A percentile compares a stretch with the other conserved stretches of the same genome.
Evolutionary conservation across 2,113 vertebrate genomes (phyloP).

Genomic region (Notiomystis cincta): DNA sequence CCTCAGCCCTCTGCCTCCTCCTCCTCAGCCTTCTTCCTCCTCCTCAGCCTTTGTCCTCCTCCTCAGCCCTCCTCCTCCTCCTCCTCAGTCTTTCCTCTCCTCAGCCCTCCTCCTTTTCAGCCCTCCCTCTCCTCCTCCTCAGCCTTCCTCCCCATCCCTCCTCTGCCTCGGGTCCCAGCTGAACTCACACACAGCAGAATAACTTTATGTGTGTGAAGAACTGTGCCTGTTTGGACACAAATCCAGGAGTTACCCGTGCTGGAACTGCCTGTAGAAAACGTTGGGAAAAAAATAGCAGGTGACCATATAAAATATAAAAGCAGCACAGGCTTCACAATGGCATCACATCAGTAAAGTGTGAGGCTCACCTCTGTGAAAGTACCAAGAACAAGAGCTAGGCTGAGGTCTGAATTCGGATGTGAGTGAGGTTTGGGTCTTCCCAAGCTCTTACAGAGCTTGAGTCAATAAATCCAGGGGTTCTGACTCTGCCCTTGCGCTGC

Average conservation of each 20-base stretch:
- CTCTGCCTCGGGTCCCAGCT: not conserved
- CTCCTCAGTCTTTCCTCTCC: too few relatives aligned
- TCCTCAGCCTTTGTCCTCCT: not conserved
- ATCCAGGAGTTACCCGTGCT: too few relatives aligned
- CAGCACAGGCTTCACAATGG: not conserved
- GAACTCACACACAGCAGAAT: rapidly evolving
- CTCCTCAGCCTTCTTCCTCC: not conserved
- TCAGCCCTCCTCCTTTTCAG: not conserved
- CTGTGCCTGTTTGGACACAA: too few relatives aligned
- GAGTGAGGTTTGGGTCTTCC: not conserved
- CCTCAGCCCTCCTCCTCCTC: too few relatives aligned
- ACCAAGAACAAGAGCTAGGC: not conserved
- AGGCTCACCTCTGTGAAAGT: not conserved
- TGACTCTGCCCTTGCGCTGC: not conserved
- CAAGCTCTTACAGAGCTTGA: not conserved
- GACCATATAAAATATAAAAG: rapidly evolving
- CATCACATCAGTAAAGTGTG: not conserved
- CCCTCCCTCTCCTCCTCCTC: not conserved
- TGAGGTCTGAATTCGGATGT: not conserved
- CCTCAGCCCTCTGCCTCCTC: not conserved
- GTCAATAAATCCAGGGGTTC: not conserved
- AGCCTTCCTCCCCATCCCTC: not conserved
- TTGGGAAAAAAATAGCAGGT: not conserved
- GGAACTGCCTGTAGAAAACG: not conserved
- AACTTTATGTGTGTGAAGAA: rapidly evolving